A percentile compares a stretch with the other conserved stretches of the same genome.
These are phyloP conservation scores for Drosophila novamexicana DNA, from an alignment of 1,140 invertebrate genomes.

Conservation along the genomic window DNA sequence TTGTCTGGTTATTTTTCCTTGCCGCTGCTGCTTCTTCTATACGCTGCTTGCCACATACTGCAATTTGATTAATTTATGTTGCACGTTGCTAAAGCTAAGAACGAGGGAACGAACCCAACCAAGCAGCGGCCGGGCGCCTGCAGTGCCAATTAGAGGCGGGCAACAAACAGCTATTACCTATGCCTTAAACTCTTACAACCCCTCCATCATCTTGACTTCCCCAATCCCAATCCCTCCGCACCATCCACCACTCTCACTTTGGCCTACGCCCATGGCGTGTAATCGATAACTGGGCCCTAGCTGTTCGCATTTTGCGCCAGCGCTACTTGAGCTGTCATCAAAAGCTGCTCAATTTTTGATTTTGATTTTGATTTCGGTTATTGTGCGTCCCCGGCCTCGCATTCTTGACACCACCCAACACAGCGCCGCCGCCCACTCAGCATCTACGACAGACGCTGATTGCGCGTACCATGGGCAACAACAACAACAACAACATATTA, in stretches of 20 bases:
- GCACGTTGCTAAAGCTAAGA: slow-evolving; percentile 45
- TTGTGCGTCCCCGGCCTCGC: slow-evolving; percentile 33
- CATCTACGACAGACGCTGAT: slow-evolving; percentile 43
- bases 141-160: slow-evolving; percentile 42
- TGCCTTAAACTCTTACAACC: neutral
- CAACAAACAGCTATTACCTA: slow-evolving; percentile 14
- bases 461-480: slow-evolving; percentile 60
- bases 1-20: slow-evolving; percentile 12
- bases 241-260: no score
- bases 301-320: slow-evolving; percentile 7
- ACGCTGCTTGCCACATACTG: slow-evolving; percentile 48
- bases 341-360: slow-evolving; percentile 83
- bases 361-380: slow-evolving; percentile 76
- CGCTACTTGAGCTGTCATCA: slow-evolving; percentile 78
- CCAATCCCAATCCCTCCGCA: neutral
- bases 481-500: slow-evolving; percentile 27
- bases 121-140: slow-evolving; percentile 9
- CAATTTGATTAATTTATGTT: slow-evolving; percentile 79
- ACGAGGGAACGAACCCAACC: neutral
- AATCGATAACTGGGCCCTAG: slow-evolving; percentile 34
- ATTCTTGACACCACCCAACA: neutral
- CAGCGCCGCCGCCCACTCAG: neutral
- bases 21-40: neutral
- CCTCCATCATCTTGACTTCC: neutral
- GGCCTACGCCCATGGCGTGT: neutral